Base-by-base conservation (phyloP, 2,113 vertebrate genomes). In the Polypterus bichir region DNA sequence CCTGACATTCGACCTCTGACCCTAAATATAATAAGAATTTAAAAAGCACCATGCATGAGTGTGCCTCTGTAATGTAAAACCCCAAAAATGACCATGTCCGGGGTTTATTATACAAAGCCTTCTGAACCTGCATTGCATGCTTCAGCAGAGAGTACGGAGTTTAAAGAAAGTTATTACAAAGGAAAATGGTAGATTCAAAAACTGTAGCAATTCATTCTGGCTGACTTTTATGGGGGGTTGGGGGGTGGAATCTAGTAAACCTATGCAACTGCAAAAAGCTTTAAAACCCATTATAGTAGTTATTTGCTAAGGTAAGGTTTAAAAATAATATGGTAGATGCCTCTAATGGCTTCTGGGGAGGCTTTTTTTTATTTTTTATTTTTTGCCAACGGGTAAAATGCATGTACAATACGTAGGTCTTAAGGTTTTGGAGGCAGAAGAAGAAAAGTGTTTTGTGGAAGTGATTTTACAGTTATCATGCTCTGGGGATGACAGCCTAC, bases 11-110 rank as follows among this genome's bases (percentile, higher is more conserved):
- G 78, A 87, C 87, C 87, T 75, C 70, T 77, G 89, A 98, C 94
- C 94, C 80, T 87, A 70, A 87, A 86, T 88, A 91, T 96, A 98
- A 98, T 95, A 92, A 92, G 91, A 90, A 97, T 95, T 96, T 93
- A 92, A 85, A 92, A 92, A 91, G 88, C 88, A 90, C 86, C 91
- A 94, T 93, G 94, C 96, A 94, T 94, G 92, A 93, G 87, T 91
- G 93, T 97, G 83, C 81, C 86, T 77, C 84, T 81, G 85, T 92
- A 94, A 93, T 92, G 86, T 89, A 89, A 91, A 86, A 88, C 45
- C 78, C 82, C 76, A 82, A 88, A 88, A 87, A 88, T 89, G 88
- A 90, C 89, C 89, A 89, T 88, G 88, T 89, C 89, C 86, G 82
- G 69, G 66, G 86, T 90, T 90, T 89, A 91, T 92, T 89, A 89